A percentile compares a stretch with the other conserved stretches of the same genome.
phyloP scores from a whole-genome alignment of 2,113 vertebrate species.

The Perccottus glenii region DNA sequence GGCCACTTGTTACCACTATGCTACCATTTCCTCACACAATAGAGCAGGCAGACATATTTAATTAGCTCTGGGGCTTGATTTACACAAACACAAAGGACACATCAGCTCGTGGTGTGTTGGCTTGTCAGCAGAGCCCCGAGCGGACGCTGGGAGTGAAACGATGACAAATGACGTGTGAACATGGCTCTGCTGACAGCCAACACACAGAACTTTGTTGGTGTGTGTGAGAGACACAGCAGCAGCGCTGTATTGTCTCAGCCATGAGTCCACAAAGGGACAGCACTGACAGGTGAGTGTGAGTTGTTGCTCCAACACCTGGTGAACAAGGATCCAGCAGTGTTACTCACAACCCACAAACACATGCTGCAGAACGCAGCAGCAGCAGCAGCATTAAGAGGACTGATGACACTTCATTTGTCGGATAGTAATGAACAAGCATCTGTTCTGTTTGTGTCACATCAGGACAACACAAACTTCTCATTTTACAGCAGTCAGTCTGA shows the following conservation, averaged over 20 bases:
- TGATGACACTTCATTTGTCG: no score
- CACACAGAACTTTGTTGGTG: constrained; percentile 1
- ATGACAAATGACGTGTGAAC: constrained; percentile 35
- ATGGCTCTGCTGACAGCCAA: constrained; percentile 25
- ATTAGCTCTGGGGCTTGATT: constrained; percentile 43
- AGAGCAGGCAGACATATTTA: constrained; percentile 41
- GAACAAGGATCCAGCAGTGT: no score
- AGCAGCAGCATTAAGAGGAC: no score
- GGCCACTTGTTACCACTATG: constrained; percentile 33
- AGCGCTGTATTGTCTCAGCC: no score
- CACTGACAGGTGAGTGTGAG: background rate
- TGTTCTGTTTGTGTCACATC: background rate
- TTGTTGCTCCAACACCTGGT: background rate
- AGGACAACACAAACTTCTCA: background rate
- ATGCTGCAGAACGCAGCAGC: no score
- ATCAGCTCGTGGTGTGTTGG: constrained; percentile 33
- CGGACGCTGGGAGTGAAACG: background rate
- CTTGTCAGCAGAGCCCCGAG: constrained; percentile 33
- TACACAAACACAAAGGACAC: constrained; percentile 56
- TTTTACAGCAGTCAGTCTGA: no score
- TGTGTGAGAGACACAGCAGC: background rate
- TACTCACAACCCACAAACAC: no score
- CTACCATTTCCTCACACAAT: constrained; percentile 35
- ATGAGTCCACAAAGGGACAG: background rate
- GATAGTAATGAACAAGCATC: background rate